phyloP scores from a whole-genome alignment of 1,140 invertebrate species.

The Neoseiulus cucumeris region DNA sequence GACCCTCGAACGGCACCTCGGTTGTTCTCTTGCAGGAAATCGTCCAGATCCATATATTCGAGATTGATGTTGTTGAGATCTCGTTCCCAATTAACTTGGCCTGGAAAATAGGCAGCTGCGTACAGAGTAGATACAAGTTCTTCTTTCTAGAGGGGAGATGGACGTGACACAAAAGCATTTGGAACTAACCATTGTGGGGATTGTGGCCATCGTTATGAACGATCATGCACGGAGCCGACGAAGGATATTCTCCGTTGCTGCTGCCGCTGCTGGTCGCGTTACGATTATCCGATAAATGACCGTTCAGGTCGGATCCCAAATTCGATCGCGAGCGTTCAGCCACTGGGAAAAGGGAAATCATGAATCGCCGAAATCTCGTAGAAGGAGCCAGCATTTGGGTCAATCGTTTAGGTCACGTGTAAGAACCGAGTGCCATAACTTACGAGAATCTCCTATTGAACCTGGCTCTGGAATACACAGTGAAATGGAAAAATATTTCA shows the following conservation, averaged over 20 bases:
- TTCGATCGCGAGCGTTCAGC: not conserved
- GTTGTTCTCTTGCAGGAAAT: slow-evolving; percentile 81
- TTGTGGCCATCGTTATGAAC: too few species aligned
- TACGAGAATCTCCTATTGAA: too few species aligned
- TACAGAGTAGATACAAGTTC: not conserved
- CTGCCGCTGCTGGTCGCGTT: not conserved
- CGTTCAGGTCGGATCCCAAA: not conserved
- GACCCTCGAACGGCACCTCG: slow-evolving; percentile 30
- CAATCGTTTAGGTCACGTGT: too few species aligned
- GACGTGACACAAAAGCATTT: too few species aligned
- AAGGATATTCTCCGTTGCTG: not conserved
- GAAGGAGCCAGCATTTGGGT: too few species aligned
- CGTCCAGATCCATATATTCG: slow-evolving; percentile 85
- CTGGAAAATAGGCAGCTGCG: not conserved
- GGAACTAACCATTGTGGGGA: too few species aligned
- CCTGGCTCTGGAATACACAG: too few species aligned
- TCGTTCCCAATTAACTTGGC: slow-evolving; percentile 50
- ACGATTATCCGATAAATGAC: not conserved
- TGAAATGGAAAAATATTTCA: too few species aligned
- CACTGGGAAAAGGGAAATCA: not conserved
- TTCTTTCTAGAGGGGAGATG: too few species aligned
- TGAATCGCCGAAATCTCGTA: too few species aligned
- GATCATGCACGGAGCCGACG: not conserved
- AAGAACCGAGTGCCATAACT: too few species aligned
- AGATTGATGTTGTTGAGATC: slow-evolving; percentile 75